Percentiles rank a stretch among this genome's conserved stretches.
Conservation (phyloP, 2,113 vertebrate species). For the Phodopus roborovskii region DNA sequence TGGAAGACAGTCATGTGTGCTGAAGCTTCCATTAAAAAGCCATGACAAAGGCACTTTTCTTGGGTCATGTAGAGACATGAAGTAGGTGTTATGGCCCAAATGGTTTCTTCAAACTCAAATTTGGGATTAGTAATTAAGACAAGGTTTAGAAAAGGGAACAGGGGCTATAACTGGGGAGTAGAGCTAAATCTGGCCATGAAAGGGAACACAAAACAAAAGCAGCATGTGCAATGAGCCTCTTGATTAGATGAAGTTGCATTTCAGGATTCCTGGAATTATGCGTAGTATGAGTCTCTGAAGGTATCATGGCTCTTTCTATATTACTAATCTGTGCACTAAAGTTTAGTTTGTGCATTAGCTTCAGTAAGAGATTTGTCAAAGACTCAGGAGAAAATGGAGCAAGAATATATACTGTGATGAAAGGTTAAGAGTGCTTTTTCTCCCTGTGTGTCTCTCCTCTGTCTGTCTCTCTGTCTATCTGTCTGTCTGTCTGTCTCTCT, state of each 20-base stretch:
- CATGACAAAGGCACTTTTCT: background rate
- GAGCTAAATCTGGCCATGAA: background rate
- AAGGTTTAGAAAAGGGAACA: background rate
- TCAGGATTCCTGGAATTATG: background rate
- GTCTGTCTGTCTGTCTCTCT: background rate
- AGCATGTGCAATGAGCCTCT: background rate
- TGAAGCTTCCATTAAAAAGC: background rate
- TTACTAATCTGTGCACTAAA: background rate
- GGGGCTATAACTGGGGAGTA: fast-evolving
- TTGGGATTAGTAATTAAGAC: background rate
- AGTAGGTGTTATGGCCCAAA: background rate
- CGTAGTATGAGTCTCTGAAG: background rate
- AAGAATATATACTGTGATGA: background rate
- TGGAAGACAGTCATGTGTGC: background rate
- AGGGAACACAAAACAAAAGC: background rate
- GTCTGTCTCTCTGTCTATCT: background rate
- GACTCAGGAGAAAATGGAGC: background rate
- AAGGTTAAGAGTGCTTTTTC: background rate
- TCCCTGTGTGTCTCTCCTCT: background rate
- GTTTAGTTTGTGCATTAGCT: background rate
- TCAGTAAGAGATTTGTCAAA: too few species aligned
- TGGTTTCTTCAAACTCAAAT: background rate
- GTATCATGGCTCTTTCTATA: background rate
- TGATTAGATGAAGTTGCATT: too few species aligned
- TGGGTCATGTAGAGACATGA: background rate